Evolutionary conservation across 2,113 vertebrate genomes (phyloP), one percentile per base, ranked within the genome.

Genomic region (Microcebus griseorufus): DNA sequence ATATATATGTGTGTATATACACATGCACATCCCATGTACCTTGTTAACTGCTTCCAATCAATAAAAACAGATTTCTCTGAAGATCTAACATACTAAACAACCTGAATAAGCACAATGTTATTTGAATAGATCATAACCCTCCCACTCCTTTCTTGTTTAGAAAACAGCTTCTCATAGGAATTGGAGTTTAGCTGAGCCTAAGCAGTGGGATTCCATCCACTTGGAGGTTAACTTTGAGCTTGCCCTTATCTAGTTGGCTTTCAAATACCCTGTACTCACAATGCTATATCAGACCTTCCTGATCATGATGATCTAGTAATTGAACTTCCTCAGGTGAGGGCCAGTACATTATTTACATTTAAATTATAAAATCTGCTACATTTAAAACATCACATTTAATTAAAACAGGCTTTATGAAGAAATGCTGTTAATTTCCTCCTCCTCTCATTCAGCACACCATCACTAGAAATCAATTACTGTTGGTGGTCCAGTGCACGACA

Each of bases 351-450:
- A 97, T 96, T 97, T 98, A 98, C 90, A 96, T 95, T 97, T 97
- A 96, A 97, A 93, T 65, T 97, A 97, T 97, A 98, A 97, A 98
- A 98, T 97, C 97, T 98, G 85, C 86, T 96, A 64, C 95, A 96
- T 96, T 98, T 96, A 98, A 96, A 97, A 97, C 80, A 94, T 98
- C 95, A 96, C 96, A 96, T 98, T 96, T 97, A 98, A 98, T 98
- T 97, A 94, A 95, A 98, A 92, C 82, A 89, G 53, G 83, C 65
- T 97, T 87, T 94, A 96, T 79, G 73, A 86, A 97, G 39, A 94
- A 98, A 96, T 9, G 0, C 95, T 88, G 95, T 88, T 92, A 97
- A 98, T 98, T 97, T 97, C 82, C 97, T 91, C 97, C 48, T 88
- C 42, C 95, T 96, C 96, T 97, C 82, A 93, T 82, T 88, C 93